Conservation (phyloP, 2,888 invertebrate species). For the Pycnomerus fuliginosus region DNA sequence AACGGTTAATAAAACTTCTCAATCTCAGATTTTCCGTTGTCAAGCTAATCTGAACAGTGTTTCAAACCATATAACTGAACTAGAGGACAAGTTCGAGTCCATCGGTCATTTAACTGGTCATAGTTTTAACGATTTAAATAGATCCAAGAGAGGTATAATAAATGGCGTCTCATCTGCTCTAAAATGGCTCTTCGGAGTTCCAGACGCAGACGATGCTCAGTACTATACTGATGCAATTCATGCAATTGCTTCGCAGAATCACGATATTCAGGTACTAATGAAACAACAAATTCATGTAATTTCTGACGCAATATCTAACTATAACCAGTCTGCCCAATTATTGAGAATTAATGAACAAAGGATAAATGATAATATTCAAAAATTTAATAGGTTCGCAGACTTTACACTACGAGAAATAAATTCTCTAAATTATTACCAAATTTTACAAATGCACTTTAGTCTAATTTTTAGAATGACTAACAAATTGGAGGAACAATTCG, state of each 20-base stretch:
- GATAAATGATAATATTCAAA: not conserved
- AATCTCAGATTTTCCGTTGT: not conserved
- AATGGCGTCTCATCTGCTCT: slow-evolving; percentile 22
- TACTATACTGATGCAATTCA: slow-evolving; percentile 24
- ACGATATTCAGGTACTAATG: slow-evolving; percentile 24
- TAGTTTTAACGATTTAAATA: slow-evolving; percentile 2
- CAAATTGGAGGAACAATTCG: slow-evolving; percentile 5
- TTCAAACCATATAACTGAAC: slow-evolving; percentile 33
- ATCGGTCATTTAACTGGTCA: slow-evolving; percentile 14
- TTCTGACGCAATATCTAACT: slow-evolving; percentile 28
- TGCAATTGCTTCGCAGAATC: slow-evolving; percentile 20
- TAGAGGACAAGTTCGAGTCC: slow-evolving; percentile 9
- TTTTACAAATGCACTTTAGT: not conserved
- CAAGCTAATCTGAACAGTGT: slow-evolving; percentile 29
- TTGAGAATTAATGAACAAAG: slow-evolving; percentile 23
- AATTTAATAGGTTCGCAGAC: not conserved
- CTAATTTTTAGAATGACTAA: slow-evolving; percentile 5
- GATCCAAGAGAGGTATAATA: slow-evolving; percentile 14
- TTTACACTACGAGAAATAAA: not conserved
- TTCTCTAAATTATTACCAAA: not conserved
- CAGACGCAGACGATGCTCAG: slow-evolving; percentile 28
- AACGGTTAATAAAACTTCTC: not conserved
- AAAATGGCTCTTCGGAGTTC: slow-evolving; percentile 28
- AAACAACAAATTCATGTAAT: slow-evolving; percentile 31
- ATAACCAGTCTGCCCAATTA: slow-evolving; percentile 25